phyloP scores from a whole-genome alignment of 2,113 vertebrate genomes.

The Crotalus helleri region DNA sequence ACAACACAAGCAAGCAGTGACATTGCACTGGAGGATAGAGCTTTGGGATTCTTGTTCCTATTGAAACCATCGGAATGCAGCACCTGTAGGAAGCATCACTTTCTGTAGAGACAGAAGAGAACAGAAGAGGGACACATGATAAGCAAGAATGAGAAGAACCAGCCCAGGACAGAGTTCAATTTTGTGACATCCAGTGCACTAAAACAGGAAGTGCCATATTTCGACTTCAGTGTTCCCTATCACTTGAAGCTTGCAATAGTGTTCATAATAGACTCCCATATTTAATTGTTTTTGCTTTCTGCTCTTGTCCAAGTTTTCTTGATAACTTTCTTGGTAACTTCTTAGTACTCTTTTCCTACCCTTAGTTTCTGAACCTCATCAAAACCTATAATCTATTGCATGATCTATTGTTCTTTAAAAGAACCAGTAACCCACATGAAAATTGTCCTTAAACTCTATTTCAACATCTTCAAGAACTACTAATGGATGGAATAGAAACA shows the following conservation, averaged over 20 bases:
- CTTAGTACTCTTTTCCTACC: not conserved
- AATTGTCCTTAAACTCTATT: not conserved
- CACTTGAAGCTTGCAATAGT: not conserved
- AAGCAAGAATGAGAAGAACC: constrained; percentile 56
- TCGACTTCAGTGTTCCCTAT: too few species aligned
- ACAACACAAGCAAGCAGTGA: constrained; percentile 92
- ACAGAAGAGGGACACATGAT: constrained; percentile 57
- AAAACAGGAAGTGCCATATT: not conserved
- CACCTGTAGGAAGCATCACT: constrained; percentile 99
- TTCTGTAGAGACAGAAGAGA: constrained; percentile 87
- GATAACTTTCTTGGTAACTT: not conserved
- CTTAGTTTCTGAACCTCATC: not conserved
- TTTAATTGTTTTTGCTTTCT: not conserved
- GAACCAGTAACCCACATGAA: not conserved
- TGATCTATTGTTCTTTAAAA: not conserved
- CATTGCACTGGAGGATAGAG: constrained; percentile 98
- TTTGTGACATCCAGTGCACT: not conserved
- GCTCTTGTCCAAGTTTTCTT: not conserved
- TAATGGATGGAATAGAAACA: not conserved
- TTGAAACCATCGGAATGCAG: constrained; percentile 99
- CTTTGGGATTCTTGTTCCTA: constrained; percentile 93
- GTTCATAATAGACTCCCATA: not conserved
- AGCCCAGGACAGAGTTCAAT: constrained; percentile 44
- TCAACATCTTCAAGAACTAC: not conserved
- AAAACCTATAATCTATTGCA: not conserved